These are phyloP conservation scores for Diachasma alloeum DNA, from an alignment of 1,140 invertebrate genomes.

Conservation along the genomic window DNA sequence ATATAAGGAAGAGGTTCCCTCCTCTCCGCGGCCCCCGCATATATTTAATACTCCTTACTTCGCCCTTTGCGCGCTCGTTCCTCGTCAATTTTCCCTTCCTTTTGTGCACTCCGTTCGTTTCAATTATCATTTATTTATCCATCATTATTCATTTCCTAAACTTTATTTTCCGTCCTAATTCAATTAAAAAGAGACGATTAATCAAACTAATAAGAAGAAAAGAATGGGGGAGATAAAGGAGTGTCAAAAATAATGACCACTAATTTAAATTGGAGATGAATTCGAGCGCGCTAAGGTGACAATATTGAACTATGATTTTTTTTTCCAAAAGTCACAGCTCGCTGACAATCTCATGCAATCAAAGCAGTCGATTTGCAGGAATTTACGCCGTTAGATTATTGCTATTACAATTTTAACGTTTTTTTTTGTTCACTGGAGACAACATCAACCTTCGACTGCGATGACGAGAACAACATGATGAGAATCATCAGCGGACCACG, in stretches of 20 bases:
- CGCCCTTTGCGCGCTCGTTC: slow-evolving; percentile 42
- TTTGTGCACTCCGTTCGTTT: neutral
- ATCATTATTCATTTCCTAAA: neutral
- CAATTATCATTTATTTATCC: neutral
- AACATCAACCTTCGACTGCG: neutral
- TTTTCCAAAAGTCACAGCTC: slow-evolving; percentile 38
- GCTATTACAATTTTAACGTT: neutral
- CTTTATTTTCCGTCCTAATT: neutral
- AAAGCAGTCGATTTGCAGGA: slow-evolving; percentile 2
- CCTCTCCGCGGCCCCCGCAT: slow-evolving; percentile 63
- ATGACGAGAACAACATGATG: slow-evolving; percentile 13
- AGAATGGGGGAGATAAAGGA: neutral
- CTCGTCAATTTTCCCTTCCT: slow-evolving; percentile 30
- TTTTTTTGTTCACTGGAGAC: slow-evolving; percentile 11
- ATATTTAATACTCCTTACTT: slow-evolving; percentile 63
- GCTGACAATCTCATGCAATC: slow-evolving; percentile 5
- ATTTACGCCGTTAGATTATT: neutral
- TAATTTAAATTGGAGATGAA: slow-evolving; percentile 11
- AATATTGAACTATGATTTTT: slow-evolving; percentile 43
- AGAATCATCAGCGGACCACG: slow-evolving; percentile 23
- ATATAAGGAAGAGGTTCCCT: slow-evolving; percentile 59
- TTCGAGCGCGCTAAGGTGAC: slow-evolving; percentile 21
- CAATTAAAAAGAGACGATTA: neutral
- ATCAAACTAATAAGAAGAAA: neutral
- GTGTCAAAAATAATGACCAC: neutral